Percentiles rank a stretch among this genome's conserved stretches.
phyloP scores from a whole-genome alignment of 2,113 vertebrate genomes.

The Thymallus thymallus region DNA sequence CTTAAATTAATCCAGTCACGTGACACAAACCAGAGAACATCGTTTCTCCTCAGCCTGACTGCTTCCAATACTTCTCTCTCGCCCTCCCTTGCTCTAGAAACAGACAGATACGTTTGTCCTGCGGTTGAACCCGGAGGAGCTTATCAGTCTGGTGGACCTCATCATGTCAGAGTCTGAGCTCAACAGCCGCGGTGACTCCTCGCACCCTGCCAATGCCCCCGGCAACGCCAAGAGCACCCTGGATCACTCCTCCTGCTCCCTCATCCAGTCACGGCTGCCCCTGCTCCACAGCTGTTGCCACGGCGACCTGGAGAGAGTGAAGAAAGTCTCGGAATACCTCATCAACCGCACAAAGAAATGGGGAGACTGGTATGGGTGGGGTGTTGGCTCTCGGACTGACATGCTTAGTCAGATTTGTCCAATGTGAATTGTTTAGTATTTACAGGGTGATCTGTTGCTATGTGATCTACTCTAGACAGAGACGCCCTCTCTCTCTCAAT shows the following conservation, averaged over 20 bases:
- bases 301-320: slow-evolving; percentile 80
- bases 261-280: slow-evolving; percentile 90
- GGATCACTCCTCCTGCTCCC: slow-evolving; percentile 76
- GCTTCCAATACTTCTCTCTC: neutral
- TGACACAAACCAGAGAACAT: neutral
- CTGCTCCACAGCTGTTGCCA: slow-evolving; percentile 90
- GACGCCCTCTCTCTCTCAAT: neutral
- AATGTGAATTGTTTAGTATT: neutral
- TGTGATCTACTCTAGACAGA: neutral
- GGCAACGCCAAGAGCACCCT: slow-evolving; percentile 27
- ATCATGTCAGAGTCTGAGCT: slow-evolving; percentile 89
- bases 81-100: slow-evolving; percentile 72
- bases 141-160: slow-evolving; percentile 91
- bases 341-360: slow-evolving; percentile 85
- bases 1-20: neutral
- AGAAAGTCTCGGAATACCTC: slow-evolving; percentile 86
- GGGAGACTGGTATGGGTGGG: slow-evolving; percentile 83
- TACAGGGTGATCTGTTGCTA: neutral
- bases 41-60: neutral
- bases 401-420: neutral
- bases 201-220: neutral
- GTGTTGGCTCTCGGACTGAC: neutral
- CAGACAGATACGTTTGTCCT: slow-evolving; percentile 89
- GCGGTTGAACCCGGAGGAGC: slow-evolving; percentile 79
- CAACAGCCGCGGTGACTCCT: slow-evolving; percentile 62